Conservation (phyloP, 2,797 vertebrate species). For the Selene dorsalis region DNA sequence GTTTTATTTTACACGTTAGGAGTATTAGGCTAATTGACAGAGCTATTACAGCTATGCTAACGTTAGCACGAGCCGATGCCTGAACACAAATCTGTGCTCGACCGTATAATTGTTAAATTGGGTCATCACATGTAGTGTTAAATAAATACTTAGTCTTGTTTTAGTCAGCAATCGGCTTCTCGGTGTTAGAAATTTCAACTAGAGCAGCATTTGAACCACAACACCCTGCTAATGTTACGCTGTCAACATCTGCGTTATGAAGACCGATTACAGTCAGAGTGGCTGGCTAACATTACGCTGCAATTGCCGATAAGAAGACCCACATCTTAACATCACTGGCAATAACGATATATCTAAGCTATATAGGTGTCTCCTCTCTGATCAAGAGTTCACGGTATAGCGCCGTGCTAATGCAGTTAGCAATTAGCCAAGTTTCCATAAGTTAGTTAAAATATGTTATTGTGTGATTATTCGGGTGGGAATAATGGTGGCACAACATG, state of each 20-base stretch:
- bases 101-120: neutral
- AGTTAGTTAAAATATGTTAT: constrained; percentile 38
- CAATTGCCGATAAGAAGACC: accelerated
- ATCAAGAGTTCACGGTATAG: neutral
- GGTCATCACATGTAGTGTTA: neutral
- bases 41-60: constrained; percentile 37
- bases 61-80: neutral
- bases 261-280: accelerated
- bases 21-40: neutral
- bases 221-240: neutral
- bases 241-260: neutral
- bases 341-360: neutral
- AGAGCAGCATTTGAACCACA: neutral
- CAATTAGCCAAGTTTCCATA: constrained; percentile 53
- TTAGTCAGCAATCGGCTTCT: neutral
- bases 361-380: neutral
- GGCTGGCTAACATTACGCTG: accelerated
- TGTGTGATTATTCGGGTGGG: neutral
- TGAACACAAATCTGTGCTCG: neutral
- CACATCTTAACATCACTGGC: neutral
- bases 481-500: accelerated
- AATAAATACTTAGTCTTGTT: neutral
- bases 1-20: neutral
- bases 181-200: neutral
- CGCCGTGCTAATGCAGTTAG: constrained; percentile 45